A percentile compares a stretch with the other conserved stretches of the same genome.
These are phyloP conservation scores for Hanleya hanleyi DNA, from an alignment of 2,888 invertebrate genomes.

Conservation along the genomic window DNA sequence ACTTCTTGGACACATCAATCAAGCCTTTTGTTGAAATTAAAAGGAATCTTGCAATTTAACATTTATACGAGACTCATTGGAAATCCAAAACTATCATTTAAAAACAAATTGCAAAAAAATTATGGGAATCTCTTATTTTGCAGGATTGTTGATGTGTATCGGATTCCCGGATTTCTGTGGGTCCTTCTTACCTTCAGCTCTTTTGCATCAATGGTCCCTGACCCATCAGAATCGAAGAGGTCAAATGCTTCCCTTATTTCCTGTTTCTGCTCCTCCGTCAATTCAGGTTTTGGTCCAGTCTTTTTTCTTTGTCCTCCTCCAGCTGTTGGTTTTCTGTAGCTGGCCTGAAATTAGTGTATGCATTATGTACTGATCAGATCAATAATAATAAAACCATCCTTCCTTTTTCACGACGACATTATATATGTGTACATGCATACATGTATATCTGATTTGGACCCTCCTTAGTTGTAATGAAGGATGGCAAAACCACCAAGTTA, in stretches of 20 bases:
- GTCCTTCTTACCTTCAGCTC: slow-evolving; percentile 85
- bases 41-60: no score
- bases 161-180: background rate
- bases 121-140: background rate
- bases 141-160: background rate
- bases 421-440: no score
- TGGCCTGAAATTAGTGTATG: background rate
- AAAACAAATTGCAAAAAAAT: background rate
- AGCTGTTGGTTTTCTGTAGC: slow-evolving; percentile 32
- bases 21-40: no score
- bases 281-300: slow-evolving; percentile 77
- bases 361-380: no score
- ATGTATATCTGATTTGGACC: no score
- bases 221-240: slow-evolving; percentile 91
- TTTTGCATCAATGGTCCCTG: slow-evolving; percentile 91
- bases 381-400: no score
- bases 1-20: no score
- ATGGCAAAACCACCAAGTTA: no score
- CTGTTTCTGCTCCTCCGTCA: slow-evolving; percentile 90
- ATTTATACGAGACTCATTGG: no score
- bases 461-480: no score
- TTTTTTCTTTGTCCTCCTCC: slow-evolving; percentile 71
- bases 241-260: slow-evolving; percentile 97
- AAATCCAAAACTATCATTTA: no score
- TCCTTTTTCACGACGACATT: no score